These are phyloP conservation scores for Hermodice carunculata DNA, from an alignment of 2,888 invertebrate genomes.

Conservation along the genomic window DNA sequence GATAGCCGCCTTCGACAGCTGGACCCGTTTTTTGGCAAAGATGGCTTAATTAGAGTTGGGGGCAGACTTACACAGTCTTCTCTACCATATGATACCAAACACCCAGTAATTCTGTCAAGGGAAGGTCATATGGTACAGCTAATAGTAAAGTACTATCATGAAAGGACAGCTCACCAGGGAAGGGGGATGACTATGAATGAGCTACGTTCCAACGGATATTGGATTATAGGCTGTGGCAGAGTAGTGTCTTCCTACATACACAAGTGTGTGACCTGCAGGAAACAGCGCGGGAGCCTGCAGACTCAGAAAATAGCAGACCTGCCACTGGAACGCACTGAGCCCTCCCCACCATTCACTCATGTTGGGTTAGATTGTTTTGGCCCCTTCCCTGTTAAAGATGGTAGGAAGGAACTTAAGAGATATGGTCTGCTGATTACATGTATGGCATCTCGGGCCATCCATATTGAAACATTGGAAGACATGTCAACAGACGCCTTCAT, in stretches of 20 bases:
- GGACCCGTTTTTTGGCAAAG: constrained; percentile 33
- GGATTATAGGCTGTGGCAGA: constrained; percentile 4
- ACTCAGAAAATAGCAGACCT: constrained; percentile 34
- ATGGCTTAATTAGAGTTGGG: constrained; percentile 42
- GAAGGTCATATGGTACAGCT: constrained; percentile 30
- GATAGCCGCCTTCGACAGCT: constrained; percentile 12
- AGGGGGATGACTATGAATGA: constrained; percentile 18
- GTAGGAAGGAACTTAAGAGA: constrained; percentile 3
- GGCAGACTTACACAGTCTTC: constrained; percentile 34
- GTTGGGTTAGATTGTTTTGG: constrained; percentile 19
- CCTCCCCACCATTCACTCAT: constrained; percentile 21
- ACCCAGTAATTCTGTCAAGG: constrained; percentile 43
- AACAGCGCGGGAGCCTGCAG: constrained; percentile 1
- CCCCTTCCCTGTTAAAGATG: constrained; percentile 12
- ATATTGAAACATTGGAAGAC: constrained; percentile 39
- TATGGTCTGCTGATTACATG: constrained; percentile 16
- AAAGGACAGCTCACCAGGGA: constrained; percentile 6
- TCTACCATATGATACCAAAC: constrained; percentile 20
- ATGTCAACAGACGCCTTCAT: constrained; percentile 15
- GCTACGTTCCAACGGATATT: constrained; percentile 12
- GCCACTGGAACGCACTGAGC: constrained; percentile 12
- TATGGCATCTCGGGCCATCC: constrained; percentile 41
- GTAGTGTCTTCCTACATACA: neutral
- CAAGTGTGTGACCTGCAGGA: constrained; percentile 16
- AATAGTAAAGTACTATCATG: constrained; percentile 8